These are phyloP conservation scores for Pissodes strobi DNA, from an alignment of 1,140 invertebrate genomes.

Conservation along the genomic window DNA sequence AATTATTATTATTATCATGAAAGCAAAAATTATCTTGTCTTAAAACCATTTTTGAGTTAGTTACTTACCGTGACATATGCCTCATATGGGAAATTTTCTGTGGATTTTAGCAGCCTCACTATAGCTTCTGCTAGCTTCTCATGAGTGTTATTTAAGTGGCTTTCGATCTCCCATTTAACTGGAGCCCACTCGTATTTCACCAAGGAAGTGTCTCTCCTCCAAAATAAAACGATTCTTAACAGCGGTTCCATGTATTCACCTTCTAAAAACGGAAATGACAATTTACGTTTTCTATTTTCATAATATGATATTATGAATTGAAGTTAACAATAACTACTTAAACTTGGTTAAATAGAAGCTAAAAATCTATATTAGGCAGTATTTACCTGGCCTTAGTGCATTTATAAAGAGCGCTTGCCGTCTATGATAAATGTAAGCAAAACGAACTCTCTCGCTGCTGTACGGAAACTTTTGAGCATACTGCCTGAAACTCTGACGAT, in stretches of 20 bases:
- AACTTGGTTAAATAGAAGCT: too few relatives aligned
- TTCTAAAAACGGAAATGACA: too few relatives aligned
- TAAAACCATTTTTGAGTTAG: neutral
- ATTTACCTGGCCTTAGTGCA: constrained; percentile 67
- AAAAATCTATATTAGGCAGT: too few relatives aligned
- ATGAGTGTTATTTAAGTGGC: constrained; percentile 73
- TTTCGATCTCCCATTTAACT: constrained; percentile 65
- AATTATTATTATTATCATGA: neutral
- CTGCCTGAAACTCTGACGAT: constrained; percentile 66
- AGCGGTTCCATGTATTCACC: constrained; percentile 65
- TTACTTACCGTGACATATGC: constrained; percentile 64
- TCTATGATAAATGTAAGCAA: constrained; percentile 86
- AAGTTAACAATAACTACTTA: too few relatives aligned
- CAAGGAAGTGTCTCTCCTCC: constrained; percentile 80
- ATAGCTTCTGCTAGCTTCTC: constrained; percentile 73
- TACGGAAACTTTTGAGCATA: constrained; percentile 69
- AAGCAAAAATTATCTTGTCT: neutral
- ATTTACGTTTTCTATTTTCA: too few relatives aligned
- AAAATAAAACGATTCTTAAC: constrained; percentile 82
- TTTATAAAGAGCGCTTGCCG: constrained; percentile 81
- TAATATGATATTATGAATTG: too few relatives aligned
- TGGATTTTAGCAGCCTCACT: constrained; percentile 70
- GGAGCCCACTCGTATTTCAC: constrained; percentile 92
- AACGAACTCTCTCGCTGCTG: constrained; percentile 74
- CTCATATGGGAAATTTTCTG: constrained; percentile 73